Base-by-base conservation (phyloP, 2,888 invertebrate species). In the Hypolimnas misippus region DNA sequence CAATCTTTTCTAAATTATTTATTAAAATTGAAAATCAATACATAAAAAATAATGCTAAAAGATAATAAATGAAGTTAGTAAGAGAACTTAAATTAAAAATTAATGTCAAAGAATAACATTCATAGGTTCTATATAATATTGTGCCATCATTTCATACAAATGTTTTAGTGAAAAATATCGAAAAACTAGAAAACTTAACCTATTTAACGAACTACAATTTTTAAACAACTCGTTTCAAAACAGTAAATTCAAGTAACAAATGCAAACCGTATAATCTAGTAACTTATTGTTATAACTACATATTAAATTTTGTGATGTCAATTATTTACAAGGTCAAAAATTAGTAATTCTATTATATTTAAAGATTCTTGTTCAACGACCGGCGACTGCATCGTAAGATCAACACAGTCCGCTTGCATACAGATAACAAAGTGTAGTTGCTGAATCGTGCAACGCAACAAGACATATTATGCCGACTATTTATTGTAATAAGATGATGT, bases 1-100 rank as follows among this genome's bases (percentile, higher is more conserved):
- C 17, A 19, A 25, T 25, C 5, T 29, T 80, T 74, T 79, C 79
- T 79, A 70, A 81, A 82, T 77, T 84, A 86, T 90, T 91, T 89
- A 87, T 86, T 86, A 77, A 82, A 89, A 90, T 84, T 83, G 78
- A 84, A 89, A 89, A 88, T 87, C 86, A 89, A 88, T 86, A 82
- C 81, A 85, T 87, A 88, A 82, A 86, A 67, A 88, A 84, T 84
- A 83, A 86, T 72, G 72, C 85, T 86, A 86, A 68, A 81, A 79
- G 79, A 82, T 81, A 44, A 44, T 44, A 76, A 79, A 78, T 77
- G 72, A 73, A 79, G 82, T 90, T 89, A 88, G 86, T 87, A 83
- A 79, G 79, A 70, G 66, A 73, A 71, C 71, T 70, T 76, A 77
- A 77, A 76, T 71, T 76, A 78, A 77, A 62, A 81, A 77, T 76